These are phyloP conservation scores for Ictalurus punctatus DNA, from an alignment of 2,113 vertebrate genomes.

Conservation along the genomic window DNA sequence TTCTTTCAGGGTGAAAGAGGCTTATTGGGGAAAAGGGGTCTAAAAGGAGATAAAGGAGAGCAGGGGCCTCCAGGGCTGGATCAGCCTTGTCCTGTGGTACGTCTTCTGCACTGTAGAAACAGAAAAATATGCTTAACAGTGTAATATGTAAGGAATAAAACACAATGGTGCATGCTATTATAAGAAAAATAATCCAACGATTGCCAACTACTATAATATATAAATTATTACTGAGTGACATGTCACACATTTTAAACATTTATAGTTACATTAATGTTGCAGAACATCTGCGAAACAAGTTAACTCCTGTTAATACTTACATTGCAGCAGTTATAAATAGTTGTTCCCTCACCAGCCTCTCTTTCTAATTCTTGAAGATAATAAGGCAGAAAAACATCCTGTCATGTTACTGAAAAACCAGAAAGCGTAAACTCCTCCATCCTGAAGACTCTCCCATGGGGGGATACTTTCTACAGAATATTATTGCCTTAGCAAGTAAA, in stretches of 20 bases:
- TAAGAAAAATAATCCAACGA: not conserved
- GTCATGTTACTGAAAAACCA: too few species aligned
- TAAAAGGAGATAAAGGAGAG: constrained; percentile 94
- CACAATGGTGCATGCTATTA: not conserved
- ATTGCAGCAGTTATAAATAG: not conserved
- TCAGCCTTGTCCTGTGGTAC: constrained; percentile 96
- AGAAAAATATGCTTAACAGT: not conserved
- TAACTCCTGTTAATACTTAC: not conserved
- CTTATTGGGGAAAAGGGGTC: constrained; percentile 84
- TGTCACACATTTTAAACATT: not conserved
- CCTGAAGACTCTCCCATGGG: too few species aligned
- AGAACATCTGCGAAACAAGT: not conserved
- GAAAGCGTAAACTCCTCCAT: too few species aligned
- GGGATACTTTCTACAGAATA: too few species aligned
- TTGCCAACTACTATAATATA: not conserved
- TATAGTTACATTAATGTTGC: not conserved
- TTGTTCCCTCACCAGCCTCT: not conserved
- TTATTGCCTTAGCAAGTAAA: too few species aligned
- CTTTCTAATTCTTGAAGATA: not conserved
- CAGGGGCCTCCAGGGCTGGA: constrained; percentile 93
- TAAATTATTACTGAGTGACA: not conserved
- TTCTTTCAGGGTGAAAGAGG: constrained; percentile 85
- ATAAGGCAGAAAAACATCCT: too few species aligned
- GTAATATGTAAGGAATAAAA: not conserved
- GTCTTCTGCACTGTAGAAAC: constrained; percentile 51